phyloP scores from a whole-genome alignment of 2,113 vertebrate genomes.

The Zapornia atra region DNA sequence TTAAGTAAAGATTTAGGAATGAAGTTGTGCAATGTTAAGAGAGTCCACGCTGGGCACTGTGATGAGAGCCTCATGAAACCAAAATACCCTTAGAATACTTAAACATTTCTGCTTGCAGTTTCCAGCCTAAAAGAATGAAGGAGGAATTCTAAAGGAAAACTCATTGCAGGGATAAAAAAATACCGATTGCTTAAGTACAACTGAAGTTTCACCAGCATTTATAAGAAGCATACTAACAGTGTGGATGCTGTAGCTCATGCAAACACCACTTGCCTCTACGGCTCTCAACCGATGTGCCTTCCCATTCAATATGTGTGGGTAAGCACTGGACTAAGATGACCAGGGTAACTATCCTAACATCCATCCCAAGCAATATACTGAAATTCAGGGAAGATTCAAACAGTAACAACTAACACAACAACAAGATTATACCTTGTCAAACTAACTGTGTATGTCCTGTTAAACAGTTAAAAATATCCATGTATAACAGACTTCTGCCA shows the following conservation, averaged over 20 bases:
- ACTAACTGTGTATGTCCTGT: background rate
- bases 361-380: background rate
- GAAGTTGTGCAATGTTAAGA: background rate
- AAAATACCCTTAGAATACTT: background rate
- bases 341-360: background rate
- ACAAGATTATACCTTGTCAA: background rate
- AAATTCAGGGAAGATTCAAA: background rate
- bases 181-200: background rate
- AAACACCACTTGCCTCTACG: background rate
- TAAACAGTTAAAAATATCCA: background rate
- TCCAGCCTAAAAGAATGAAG: background rate
- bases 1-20: background rate
- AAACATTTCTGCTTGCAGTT: background rate
- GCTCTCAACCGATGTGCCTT: background rate
- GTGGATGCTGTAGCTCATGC: background rate
- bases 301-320: background rate
- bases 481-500: background rate
- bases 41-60: background rate
- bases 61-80: background rate
- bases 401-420: background rate
- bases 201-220: background rate
- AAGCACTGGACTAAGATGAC: background rate
- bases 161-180: background rate
- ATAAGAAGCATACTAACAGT: background rate
- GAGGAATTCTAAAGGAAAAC: background rate